Evolutionary conservation across 2,888 invertebrate species (phyloP).

Genomic region (Spisula subtruncata): DNA sequence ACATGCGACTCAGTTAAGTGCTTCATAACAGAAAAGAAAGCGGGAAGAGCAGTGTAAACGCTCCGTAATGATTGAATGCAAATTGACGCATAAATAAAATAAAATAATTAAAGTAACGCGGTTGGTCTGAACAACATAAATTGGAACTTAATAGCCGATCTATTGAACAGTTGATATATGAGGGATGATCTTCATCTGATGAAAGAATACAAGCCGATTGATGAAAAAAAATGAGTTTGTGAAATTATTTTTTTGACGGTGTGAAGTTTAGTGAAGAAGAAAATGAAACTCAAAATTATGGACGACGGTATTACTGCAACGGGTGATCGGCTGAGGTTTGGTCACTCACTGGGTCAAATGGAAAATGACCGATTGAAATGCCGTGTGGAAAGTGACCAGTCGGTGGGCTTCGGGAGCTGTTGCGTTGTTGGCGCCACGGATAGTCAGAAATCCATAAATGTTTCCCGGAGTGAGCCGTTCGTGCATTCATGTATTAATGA

Average conservation of each 20-base stretch:
- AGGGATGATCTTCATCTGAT: no score
- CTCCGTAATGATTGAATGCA: background rate
- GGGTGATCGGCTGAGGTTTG: background rate
- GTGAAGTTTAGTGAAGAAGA: background rate
- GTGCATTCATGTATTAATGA: no score
- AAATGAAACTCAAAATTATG: background rate
- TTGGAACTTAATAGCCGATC: no score
- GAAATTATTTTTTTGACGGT: no score
- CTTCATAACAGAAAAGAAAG: background rate
- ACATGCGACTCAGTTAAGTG: background rate
- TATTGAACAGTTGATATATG: no score
- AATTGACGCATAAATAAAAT: background rate
- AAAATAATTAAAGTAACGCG: constrained; percentile 15
- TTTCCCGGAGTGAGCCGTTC: no score
- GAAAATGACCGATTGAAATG: background rate
- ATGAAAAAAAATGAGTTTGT: background rate
- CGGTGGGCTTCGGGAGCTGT: background rate
- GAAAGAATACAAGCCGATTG: no score
- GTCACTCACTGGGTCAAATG: background rate
- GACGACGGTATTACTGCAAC: background rate
- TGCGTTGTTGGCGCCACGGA: background rate
- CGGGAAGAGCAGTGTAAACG: background rate
- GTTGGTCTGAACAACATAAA: no score
- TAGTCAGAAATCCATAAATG: no score
- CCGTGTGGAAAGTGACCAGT: background rate